phyloP scores from a whole-genome alignment of 2,797 vertebrate species.

The Steatocranus sp. region DNA sequence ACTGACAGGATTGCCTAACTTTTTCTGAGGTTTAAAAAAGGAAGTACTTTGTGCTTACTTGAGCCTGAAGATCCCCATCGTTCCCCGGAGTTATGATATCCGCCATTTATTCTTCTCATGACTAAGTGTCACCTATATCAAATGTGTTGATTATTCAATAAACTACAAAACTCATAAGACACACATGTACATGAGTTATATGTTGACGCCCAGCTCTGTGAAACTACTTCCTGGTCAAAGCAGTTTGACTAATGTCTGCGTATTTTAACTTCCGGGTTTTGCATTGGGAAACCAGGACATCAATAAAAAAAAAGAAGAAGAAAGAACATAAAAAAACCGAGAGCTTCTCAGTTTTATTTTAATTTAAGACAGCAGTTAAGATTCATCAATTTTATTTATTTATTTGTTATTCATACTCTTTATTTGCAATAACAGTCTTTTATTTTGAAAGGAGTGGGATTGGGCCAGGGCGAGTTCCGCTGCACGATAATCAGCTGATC shows the following conservation, averaged over 20 bases:
- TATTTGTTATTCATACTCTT: background rate
- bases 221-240: conserved; percentile 34
- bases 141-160: background rate
- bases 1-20: background rate
- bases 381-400: background rate
- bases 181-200: background rate
- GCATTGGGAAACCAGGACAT: background rate
- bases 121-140: background rate
- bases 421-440: background rate
- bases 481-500: conserved; percentile 56
- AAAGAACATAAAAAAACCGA: fast-evolving
- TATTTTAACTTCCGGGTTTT: conserved; percentile 4
- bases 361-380: fast-evolving
- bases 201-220: background rate
- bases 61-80: conserved; percentile 72
- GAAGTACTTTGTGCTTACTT: conserved; percentile 53
- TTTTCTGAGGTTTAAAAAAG: background rate
- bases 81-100: conserved; percentile 31
- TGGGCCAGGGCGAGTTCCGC: background rate
- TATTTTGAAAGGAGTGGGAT: conserved; percentile 38
- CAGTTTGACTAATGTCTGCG: fast-evolving
- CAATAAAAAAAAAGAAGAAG: background rate
- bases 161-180: background rate
- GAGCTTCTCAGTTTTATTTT: background rate
- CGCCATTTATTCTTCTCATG: conserved; percentile 40